Base-by-base conservation (phyloP, 2,888 invertebrate species). In the Axea sp. region DNA sequence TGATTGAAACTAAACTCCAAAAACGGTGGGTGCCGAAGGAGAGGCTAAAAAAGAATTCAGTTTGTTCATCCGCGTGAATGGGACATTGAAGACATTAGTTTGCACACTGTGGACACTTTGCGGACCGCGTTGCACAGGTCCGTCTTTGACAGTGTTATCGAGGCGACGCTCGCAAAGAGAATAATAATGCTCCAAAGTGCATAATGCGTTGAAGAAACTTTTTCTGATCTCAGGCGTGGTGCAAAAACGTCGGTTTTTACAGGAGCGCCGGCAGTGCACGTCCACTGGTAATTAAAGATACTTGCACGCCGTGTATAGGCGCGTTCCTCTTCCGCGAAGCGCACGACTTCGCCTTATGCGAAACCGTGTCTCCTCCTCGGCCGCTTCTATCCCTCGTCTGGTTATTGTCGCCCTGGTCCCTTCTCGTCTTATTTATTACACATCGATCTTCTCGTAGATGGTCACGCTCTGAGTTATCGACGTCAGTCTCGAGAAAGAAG, bases 121-220 rank as follows among this genome's bases (percentile, higher is more conserved):
- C 35, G 43, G 37, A 75, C 67, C 76, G 68, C 76, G 76, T 77
- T 64, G 64, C 77, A 78, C 71, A 74, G 75, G 67, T 65, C 62
- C 75, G 73, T 62, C 79, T 81, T 79, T 79, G 78, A 78, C 59
- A 67, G 51, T 55, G 57, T 59, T 19, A 49, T 55, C 47, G 53
- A 71, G 69, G 75, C 72, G 73, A 72, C 69, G 68, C 75, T 73
- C 73, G 77, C 81, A 82, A 80, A 82, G 80, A 79, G 81, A 81
- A 83, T 82, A 81, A 82, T 82, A 81, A 83, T 80, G 81, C 80
- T 79, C 76, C 78, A 77, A 79, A 81, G 80, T 81, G 82, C 79
- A 82, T 81, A 81, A 83, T 81, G 82, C 80, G 79, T 79, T 79
- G 76, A 79, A 80, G 80, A 78, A 81, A 80, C 78, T 76, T 75